Base-by-base conservation (phyloP, 2,113 vertebrate genomes). In the Synchiropus splendidus region DNA sequence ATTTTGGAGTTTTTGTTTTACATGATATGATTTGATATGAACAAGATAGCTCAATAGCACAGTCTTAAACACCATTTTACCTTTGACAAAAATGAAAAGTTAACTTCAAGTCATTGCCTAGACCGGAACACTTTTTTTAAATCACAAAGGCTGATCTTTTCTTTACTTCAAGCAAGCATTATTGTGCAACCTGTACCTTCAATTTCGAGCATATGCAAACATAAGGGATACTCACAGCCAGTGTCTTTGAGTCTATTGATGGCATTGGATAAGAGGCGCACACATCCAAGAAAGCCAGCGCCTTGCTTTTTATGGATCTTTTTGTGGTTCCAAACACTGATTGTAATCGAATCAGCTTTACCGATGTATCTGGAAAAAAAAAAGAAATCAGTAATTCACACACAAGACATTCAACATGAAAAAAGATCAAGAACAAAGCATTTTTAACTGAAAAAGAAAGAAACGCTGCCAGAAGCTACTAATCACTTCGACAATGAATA, bases 221-320 rank as follows among this genome's bases (percentile, higher is more conserved):
- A 38, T 18, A 1, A 16, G 50, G 51, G 38, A 45, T 54, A 91
- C 92, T 93, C 77, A 98, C 95, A 98, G 77, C 95, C 95, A 64
- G 94, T 98, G 85, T 98, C 95, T 88, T 97, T 98, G 64, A 98
- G 90, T 74, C 93, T 89, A 72, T 91, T 97, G 85, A 98, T 98
- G 48, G 90, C 89, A 0, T 95, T 98, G 51, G 93, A 98, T 54
- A 99, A 89, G 58, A 99, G 95, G 18, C 95, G 91, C 31, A 99
- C 92, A 60, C 95, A 99, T 61, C 94, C 95, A 48, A 99, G 87
- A 81, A 98, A 99, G 18, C 95, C 95, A 18, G 95, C 95, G 10
- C 95, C 95, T 70, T 99, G 95, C 75, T 99, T 99, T 87, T 99
- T 99, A 81, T 98, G 95, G 60, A 99, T 97, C 82, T 98, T 98